Evolutionary conservation across 2,797 vertebrate species (phyloP), one percentile per base, ranked within the genome.

Genomic region (Pangasius mekongensis): DNA sequence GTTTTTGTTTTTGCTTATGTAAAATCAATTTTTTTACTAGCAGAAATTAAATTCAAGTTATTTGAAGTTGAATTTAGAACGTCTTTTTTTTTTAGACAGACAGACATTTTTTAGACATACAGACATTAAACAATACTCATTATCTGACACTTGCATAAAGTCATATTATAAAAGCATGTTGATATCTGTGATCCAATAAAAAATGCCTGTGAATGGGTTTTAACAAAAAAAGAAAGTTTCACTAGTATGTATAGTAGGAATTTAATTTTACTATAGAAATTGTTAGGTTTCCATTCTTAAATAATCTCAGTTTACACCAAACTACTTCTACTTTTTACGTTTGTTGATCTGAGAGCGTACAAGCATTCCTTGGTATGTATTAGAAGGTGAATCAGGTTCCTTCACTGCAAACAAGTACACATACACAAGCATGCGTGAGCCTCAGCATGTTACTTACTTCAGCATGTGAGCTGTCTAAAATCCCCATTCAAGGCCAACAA

Each of bases 401-500:
- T 47, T 49, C 43, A 52, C 7, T 20, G 5, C 76, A 77, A 77
- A 54, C 16, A 30, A 52, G 49, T 7, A 54, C 27, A n/a, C 27
- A 27, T 52, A 52, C 74, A 52, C 16, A 80, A 58, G 9, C 30
- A 69, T 30, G 13, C 7, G 1, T 16, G 5, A 87, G 49, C 20
- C 36, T 78, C 6, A 47, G 7, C 43, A 47, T 2, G 47, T 86
- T 49, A 13, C 76, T 78, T 43, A 78, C 10, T n/a, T 49, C 43
- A 54, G 60, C 67, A 84, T 54, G 24, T 77, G 74, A 30, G 27
- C 14, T 77, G 49, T 78, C 2, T 49, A 78, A 88, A 82, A 66
- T 87, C 73, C 66, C 56, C 14, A 86, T 66, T 62, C 64, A 89
- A 85, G 76, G 60, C 87, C 60, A 85, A 74, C 64, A 73, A n/a